Evolutionary conservation across 2,113 vertebrate species (phyloP).

Genomic region (Probosciger aterrimus): DNA sequence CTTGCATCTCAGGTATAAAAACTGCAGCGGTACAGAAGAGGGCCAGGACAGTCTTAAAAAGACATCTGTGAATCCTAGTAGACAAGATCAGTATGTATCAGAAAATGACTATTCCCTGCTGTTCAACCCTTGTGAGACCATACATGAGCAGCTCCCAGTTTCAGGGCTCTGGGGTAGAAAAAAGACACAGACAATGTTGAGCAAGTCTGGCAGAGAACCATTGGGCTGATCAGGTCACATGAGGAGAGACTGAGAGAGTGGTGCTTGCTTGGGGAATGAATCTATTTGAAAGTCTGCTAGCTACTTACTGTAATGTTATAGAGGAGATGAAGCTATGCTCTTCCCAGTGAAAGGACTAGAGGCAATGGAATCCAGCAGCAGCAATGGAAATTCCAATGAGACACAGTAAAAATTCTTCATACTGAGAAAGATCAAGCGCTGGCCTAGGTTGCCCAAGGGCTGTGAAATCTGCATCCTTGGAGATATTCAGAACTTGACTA

Average conservation of each 20-base stretch:
- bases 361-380: neutral
- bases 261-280: fast-evolving
- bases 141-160: neutral
- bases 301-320: neutral
- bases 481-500: neutral
- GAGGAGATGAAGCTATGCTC: neutral
- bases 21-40: neutral
- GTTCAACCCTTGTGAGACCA: neutral
- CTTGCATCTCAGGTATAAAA: neutral
- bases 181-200: neutral
- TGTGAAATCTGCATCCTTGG: neutral
- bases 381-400: neutral
- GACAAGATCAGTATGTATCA: neutral
- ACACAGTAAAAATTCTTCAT: neutral
- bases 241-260: neutral
- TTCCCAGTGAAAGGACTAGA: neutral
- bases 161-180: neutral
- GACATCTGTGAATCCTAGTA: neutral
- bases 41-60: neutral
- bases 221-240: neutral
- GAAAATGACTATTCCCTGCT: neutral
- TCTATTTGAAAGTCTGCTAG: neutral
- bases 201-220: neutral
- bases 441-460: neutral
- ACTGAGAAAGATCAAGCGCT: neutral